Evolutionary conservation across 1,140 invertebrate species (phyloP).

Genomic region (Tetragnatha versicolor): DNA sequence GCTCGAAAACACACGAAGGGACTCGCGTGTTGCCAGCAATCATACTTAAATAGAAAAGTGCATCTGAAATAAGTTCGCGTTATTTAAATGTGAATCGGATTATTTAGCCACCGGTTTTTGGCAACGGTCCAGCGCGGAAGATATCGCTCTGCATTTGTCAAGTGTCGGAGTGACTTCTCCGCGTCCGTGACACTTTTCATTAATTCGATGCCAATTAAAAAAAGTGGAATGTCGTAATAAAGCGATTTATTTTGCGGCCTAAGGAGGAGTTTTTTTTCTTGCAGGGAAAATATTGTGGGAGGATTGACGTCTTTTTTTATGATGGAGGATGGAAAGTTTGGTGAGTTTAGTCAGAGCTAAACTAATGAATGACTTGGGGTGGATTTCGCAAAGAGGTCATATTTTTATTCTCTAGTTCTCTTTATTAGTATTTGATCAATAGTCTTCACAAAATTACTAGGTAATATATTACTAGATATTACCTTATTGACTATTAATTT

Average conservation of each 20-base stretch:
- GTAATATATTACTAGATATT: no score
- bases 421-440: no score
- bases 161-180: not conserved
- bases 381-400: no score
- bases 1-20: no score
- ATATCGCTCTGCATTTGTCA: not conserved
- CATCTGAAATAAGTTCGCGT: slow-evolving; percentile 5
- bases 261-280: not conserved
- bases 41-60: not conserved
- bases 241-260: slow-evolving; percentile 5
- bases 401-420: no score
- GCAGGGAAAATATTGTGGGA: no score
- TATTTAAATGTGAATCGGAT: slow-evolving; percentile 10
- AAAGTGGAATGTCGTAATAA: not conserved
- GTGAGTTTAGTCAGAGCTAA: no score
- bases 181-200: not conserved
- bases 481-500: no score
- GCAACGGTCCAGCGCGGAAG: not conserved
- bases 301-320: no score
- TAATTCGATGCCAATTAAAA: slow-evolving; percentile 16
- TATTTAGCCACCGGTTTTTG: not conserved
- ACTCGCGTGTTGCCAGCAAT: slow-evolving; percentile 1
- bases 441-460: no score
- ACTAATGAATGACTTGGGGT: no score
- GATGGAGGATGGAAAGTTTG: no score